Base-by-base conservation (phyloP, 1,140 invertebrate genomes). In the Panagrolaimus sp. region DNA sequence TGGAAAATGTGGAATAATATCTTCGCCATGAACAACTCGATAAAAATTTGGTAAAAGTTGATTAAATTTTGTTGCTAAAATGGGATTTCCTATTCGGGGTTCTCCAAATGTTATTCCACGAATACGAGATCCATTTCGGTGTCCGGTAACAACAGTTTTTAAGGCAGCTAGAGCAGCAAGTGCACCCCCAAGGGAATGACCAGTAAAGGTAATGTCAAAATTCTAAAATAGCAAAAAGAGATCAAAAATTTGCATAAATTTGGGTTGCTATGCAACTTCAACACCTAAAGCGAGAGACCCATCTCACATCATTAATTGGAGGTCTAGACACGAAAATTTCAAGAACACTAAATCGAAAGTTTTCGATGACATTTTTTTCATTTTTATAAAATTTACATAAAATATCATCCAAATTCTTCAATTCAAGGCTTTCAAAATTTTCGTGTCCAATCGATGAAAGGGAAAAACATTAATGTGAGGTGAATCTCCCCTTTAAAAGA, bases 131-230 rank as follows among this genome's bases (percentile, higher is more conserved):
- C 65, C 24, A 14, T 21, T 24, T 21, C 44, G 43, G 15, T 21
- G 26, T n/a, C 44, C 47, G 14, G n/a, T 12, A 17, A n/a, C 14
- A 24, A 67, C 47, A 26, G 65, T 52, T 48, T 48, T 52, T 10
- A 52, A 17, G 8, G 65, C 47, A 0, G 65, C 65, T 4, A 67
- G 28, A n/a, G 65, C 38, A 32, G 65, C 65, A 7, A 67, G 17
- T 26, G 65, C 65, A 9, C 45, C 65, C 1, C 65, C 65, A 15
- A 67, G 24, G 24, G 65, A 67, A 24, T 67, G 65, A 28, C 65
- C 65, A 6, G 45, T 67, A 15, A 67, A 48, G 24, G 45, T 48
- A 6, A 47, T 21, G 12, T 21, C 21, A n/a, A n/a, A 58, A 28
- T 58, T 21, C 52, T 58, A n/a, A 21, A 58, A 58, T 52, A 0